Conservation (phyloP, 2,797 vertebrate species). For the Pogonophryne albipinna region DNA sequence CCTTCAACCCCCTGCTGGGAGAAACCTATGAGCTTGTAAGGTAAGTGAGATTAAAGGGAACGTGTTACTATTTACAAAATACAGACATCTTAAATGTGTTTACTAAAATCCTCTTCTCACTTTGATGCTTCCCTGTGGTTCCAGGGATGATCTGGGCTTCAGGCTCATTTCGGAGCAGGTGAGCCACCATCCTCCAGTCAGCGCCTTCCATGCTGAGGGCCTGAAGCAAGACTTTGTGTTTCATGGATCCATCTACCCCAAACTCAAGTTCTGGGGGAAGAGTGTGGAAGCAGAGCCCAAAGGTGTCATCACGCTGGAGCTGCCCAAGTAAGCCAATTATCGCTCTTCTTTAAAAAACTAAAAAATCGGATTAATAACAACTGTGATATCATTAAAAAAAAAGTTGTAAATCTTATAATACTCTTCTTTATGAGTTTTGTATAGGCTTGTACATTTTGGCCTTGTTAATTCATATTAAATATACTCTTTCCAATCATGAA, state of each 20-base stretch:
- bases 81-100: background rate
- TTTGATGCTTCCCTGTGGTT: background rate
- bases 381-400: too few species aligned
- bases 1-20: conserved; percentile 96
- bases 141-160: conserved; percentile 98
- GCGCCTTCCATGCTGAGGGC: conserved; percentile 97
- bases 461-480: background rate
- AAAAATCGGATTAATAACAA: background rate
- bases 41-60: conserved; percentile 70
- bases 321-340: conserved; percentile 87
- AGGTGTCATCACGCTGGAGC: conserved; percentile 95
- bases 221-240: conserved; percentile 94
- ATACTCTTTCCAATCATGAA: too few species aligned
- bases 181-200: conserved; percentile 98
- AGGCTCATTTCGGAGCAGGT: conserved; percentile 97
- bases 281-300: conserved; percentile 98
- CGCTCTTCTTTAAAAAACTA: background rate
- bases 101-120: background rate
- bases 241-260: conserved; percentile 98
- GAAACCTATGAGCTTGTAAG: conserved; percentile 97
- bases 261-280: conserved; percentile 99
- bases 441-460: background rate
- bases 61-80: background rate
- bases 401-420: background rate
- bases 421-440: too few species aligned